Conservation (phyloP, 2,797 vertebrate species). For the Phoebastria nigripes region DNA sequence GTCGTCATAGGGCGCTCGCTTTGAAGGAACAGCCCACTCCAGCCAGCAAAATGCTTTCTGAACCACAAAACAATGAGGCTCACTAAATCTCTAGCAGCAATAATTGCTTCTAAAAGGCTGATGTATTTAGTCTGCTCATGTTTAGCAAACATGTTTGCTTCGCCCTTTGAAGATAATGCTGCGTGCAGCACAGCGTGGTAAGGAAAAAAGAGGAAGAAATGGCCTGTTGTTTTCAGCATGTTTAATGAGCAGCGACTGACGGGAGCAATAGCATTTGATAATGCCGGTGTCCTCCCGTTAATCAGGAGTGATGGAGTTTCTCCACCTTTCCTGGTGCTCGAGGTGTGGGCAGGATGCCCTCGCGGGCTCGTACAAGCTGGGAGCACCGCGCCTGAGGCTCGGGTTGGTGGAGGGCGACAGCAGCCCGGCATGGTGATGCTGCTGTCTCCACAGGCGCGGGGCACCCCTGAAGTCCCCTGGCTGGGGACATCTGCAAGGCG, state of each 20-base stretch:
- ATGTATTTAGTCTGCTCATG: neutral
- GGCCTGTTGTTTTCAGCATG: neutral
- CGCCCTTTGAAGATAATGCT: conserved; percentile 3
- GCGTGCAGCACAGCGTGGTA: neutral
- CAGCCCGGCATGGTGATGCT: neutral
- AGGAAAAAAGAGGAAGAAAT: neutral
- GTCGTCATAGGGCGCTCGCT: neutral
- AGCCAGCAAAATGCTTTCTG: neutral
- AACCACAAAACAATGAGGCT: neutral
- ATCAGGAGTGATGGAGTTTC: neutral
- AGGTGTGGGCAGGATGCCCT: neutral
- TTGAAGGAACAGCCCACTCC: neutral
- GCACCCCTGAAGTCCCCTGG: neutral
- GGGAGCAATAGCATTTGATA: neutral
- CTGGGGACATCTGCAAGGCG: neutral
- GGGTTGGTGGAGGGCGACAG: neutral
- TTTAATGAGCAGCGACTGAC: neutral
- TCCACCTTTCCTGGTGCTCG: neutral
- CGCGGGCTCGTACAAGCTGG: neutral
- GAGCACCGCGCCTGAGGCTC: neutral
- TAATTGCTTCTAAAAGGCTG: conserved; percentile 15
- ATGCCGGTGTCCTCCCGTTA: neutral
- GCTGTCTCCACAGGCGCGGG: fast-evolving
- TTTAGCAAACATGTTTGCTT: conserved; percentile 42
- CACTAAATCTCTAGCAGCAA: neutral